Evolutionary conservation across 1,140 invertebrate species (phyloP).

Genomic region (Bicyclus anynana): DNA sequence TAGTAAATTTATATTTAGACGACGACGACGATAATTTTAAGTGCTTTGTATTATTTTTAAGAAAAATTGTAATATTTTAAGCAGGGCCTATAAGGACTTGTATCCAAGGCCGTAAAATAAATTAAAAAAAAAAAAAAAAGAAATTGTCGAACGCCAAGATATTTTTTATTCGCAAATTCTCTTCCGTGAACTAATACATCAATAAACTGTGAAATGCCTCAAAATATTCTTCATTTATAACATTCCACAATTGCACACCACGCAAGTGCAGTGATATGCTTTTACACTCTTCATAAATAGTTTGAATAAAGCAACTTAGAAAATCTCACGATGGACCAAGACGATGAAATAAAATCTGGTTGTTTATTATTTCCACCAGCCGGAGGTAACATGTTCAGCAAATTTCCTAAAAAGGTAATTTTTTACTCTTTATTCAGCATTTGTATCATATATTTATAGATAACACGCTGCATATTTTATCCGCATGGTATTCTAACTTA

Average conservation of each 20-base stretch:
- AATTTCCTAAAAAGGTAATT: constrained; percentile 78
- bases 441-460: too few relatives aligned
- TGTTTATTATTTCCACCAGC: constrained; percentile 83
- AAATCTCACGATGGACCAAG: constrained; percentile 78
- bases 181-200: not conserved
- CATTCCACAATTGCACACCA: not conserved
- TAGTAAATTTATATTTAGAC: too few relatives aligned
- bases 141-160: too few relatives aligned
- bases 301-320: not conserved
- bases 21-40: too few relatives aligned
- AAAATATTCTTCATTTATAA: not conserved
- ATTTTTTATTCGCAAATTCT: not conserved
- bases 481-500: constrained; percentile 1
- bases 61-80: too few relatives aligned
- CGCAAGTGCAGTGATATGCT: constrained; percentile 9
- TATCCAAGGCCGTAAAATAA: too few relatives aligned
- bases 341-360: constrained; percentile 82
- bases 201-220: not conserved
- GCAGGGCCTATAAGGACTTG: too few relatives aligned
- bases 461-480: not conserved
- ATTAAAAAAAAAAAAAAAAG: too few relatives aligned
- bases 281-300: not conserved
- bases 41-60: too few relatives aligned
- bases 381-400: constrained; percentile 79
- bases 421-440: too few relatives aligned